Base-by-base conservation (phyloP, 2,888 invertebrate species). In the Amblyteles armatorius region DNA sequence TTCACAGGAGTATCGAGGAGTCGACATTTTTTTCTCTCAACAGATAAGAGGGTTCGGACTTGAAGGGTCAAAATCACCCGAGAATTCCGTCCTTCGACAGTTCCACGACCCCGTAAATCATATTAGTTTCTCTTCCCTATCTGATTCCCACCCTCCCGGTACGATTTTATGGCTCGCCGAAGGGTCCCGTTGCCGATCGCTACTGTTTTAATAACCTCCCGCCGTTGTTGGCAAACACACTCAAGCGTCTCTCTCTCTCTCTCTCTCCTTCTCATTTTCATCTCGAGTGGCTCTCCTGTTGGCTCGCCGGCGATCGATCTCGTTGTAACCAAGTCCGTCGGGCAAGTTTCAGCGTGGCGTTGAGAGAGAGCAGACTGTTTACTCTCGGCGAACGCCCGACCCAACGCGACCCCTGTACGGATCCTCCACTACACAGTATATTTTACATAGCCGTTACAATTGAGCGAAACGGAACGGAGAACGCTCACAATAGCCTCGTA, bases 281-380 rank as follows among this genome's bases (percentile, higher is more conserved):
- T 44, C 65, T 76, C 60, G 60, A 85, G 82, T 29, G 57, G 60
- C 44, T 60, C 84, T 65, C 26, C 65, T 26, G 60, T 78, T 79
- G 57, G 78, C 76, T 69, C 74, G 71, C 60, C 76, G 79, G 69
- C 55, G 73, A 82, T 85, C 85, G 76, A 82, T 82, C 79, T 69
- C 76, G 40, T 65, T 69, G 36, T 40, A 63, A 50, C 72, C 77
- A 55, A 57, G 69, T 74, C 74, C 67, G 73, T 69, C 55, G 68
- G 79, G 77, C 57, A 67, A 72, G 78, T 73, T 65, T 36, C 73
- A 44, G 13, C 3, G 3, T 29, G 73, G 65, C 82, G 78, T 68
- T 67, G 33, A 40, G 11, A 44, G 44, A 73, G 67, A 22, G 16
- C 65, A 79, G 63, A 79, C 71, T 82, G 74, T 83, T 83, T 74